Percentiles rank a stretch among this genome's conserved stretches.
Evolutionary conservation across 2,888 invertebrate species (phyloP).

Genomic region (Eupithecia centaureata): DNA sequence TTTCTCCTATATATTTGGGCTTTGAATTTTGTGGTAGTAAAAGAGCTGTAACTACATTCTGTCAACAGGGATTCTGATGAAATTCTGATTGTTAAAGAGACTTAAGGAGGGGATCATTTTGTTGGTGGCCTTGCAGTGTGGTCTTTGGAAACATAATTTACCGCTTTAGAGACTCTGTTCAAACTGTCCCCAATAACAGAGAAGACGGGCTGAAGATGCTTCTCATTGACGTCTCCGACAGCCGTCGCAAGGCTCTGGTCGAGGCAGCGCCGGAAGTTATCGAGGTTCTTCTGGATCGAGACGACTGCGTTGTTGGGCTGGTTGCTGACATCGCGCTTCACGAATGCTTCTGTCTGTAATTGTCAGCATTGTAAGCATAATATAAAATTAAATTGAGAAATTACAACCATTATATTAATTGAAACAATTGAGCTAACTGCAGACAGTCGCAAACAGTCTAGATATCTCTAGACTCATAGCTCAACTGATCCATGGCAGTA

Average conservation of each 20-base stretch:
- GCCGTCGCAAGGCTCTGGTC: constrained; percentile 64
- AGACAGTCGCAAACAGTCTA: no score
- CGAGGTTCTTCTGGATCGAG: constrained; percentile 61
- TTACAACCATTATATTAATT: no score
- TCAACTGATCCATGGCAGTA: no score
- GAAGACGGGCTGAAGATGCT: constrained; percentile 68
- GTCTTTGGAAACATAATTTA: constrained; percentile 35
- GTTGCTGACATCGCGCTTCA: constrained; percentile 51
- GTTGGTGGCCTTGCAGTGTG: neutral
- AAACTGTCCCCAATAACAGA: constrained; percentile 64
- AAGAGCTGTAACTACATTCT: neutral
- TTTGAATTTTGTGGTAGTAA: no score
- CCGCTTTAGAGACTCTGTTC: constrained; percentile 68
- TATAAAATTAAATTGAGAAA: no score
- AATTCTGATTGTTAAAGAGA: no score
- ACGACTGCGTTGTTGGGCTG: constrained; percentile 51
- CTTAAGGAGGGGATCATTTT: neutral
- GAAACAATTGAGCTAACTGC: no score
- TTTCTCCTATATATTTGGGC: no score
- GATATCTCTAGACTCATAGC: no score
- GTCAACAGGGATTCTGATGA: neutral
- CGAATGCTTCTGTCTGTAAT: constrained; percentile 54
- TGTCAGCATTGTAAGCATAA: neutral
- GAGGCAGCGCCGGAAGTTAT: constrained; percentile 63
- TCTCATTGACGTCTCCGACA: constrained; percentile 62